A percentile compares a stretch with the other conserved stretches of the same genome.
phyloP scores from a whole-genome alignment of 2,797 vertebrate species.

The Liparis tanakae region DNA sequence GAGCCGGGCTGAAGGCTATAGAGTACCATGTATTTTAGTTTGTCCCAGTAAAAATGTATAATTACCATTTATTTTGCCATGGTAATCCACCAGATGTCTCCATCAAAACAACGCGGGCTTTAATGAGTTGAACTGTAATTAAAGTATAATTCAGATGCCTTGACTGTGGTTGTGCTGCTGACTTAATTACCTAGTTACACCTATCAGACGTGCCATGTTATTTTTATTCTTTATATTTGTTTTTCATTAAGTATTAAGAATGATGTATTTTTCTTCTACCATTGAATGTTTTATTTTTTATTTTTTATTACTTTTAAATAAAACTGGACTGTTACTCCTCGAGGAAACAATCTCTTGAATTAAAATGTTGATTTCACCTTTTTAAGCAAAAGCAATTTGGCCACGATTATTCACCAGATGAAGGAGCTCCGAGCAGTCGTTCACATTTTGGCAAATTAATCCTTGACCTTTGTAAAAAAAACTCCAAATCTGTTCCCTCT shows the following conservation, averaged over 20 bases:
- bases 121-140: neutral
- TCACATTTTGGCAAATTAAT: neutral
- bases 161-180: neutral
- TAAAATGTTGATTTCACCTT: constrained; percentile 2
- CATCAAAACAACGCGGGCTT: neutral
- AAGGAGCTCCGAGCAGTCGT: neutral
- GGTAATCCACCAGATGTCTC: neutral
- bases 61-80: neutral
- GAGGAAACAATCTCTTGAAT: neutral
- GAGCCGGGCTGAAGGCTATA: neutral
- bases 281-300: neutral
- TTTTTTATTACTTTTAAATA: neutral
- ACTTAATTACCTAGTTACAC: neutral
- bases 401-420: neutral
- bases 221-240: neutral
- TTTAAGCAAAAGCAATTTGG: neutral
- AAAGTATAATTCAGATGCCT: neutral
- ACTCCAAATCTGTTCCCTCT: neutral
- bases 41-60: neutral
- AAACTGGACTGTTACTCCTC: neutral
- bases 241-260: neutral
- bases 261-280: neutral
- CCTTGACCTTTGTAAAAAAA: constrained; percentile 3
- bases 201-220: neutral
- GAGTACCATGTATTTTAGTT: neutral